Percentiles rank a stretch among this genome's conserved stretches.
Evolutionary conservation across 2,888 invertebrate species (phyloP).

Genomic region (Allygus modestus): DNA sequence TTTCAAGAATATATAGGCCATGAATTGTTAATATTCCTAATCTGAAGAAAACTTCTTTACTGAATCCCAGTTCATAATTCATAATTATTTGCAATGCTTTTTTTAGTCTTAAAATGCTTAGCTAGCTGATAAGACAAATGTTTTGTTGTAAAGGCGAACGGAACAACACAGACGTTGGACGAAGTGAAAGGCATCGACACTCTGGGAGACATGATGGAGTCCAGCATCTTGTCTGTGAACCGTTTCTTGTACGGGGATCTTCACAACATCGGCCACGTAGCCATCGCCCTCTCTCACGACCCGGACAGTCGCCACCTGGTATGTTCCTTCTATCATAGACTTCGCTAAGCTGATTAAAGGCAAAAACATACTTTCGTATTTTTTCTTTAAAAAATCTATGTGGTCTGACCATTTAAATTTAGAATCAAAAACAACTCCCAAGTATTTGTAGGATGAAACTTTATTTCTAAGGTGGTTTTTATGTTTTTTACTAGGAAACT

Average conservation of each 20-base stretch:
- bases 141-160: constrained; percentile 3
- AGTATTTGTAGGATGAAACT: too few species aligned
- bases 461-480: too few species aligned
- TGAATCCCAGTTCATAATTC: too few species aligned
- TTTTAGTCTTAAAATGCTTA: too few species aligned
- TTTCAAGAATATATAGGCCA: too few species aligned
- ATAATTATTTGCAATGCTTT: too few species aligned
- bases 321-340: constrained; percentile 72
- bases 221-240: constrained; percentile 84
- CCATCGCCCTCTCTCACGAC: constrained; percentile 87
- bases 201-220: constrained; percentile 88
- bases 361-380: too few species aligned
- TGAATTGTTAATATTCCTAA: too few species aligned
- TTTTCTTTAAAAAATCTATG: constrained; percentile 4
- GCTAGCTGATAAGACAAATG: too few species aligned
- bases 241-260: constrained; percentile 85
- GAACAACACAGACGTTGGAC: constrained; percentile 74
- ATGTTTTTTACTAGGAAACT: constrained; percentile 79
- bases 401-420: neutral
- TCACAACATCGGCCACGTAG: constrained; percentile 90
- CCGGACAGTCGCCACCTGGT: constrained; percentile 87
- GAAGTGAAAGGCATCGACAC: constrained; percentile 86
- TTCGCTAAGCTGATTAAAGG: too few species aligned
- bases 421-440: too few species aligned
- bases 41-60: too few species aligned